phyloP scores from a whole-genome alignment of 2,888 invertebrate species.

The Ommatoiulus sabulosus region DNA sequence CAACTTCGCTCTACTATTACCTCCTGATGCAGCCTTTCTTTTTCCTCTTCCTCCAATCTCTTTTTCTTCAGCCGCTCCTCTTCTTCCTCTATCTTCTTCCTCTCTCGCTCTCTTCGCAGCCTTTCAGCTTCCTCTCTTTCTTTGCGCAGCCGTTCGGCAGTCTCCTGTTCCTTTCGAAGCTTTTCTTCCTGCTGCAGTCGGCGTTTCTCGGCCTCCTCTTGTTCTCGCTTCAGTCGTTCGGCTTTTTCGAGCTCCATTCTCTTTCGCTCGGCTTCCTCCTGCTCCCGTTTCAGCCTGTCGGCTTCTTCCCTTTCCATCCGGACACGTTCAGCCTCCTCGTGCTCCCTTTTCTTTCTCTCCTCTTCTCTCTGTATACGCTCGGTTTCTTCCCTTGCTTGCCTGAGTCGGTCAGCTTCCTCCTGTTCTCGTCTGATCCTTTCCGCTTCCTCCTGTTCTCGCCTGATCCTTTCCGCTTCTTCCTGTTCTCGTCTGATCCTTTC shows the following conservation, averaged over 20 bases:
- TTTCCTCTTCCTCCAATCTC: constrained; percentile 35
- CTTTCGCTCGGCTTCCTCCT: not conserved
- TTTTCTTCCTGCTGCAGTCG: constrained; percentile 39
- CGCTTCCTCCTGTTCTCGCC: constrained; percentile 16
- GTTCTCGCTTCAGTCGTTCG: constrained; percentile 55
- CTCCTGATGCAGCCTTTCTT: constrained; percentile 25
- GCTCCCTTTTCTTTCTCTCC: not conserved
- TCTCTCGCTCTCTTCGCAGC: constrained; percentile 62
- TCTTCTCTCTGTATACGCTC: not conserved
- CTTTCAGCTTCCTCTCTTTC: constrained; percentile 62
- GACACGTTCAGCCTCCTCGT: constrained; percentile 39
- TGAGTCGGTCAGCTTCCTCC: constrained; percentile 23
- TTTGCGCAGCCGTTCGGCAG: constrained; percentile 51
- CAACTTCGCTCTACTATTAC: not conserved
- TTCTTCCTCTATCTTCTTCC: constrained; percentile 62
- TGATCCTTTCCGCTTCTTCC: constrained; percentile 17
- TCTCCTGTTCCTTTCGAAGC: constrained; percentile 52
- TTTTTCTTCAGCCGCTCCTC: constrained; percentile 40
- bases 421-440: not conserved
- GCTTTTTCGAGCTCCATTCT: not conserved
- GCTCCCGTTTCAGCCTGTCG: not conserved
- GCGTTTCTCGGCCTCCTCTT: constrained; percentile 56
- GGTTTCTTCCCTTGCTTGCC: not conserved
- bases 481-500: not conserved
- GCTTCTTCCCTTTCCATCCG: constrained; percentile 35